Base-by-base conservation (phyloP, 2,888 invertebrate genomes). In the Cephus runcator region DNA sequence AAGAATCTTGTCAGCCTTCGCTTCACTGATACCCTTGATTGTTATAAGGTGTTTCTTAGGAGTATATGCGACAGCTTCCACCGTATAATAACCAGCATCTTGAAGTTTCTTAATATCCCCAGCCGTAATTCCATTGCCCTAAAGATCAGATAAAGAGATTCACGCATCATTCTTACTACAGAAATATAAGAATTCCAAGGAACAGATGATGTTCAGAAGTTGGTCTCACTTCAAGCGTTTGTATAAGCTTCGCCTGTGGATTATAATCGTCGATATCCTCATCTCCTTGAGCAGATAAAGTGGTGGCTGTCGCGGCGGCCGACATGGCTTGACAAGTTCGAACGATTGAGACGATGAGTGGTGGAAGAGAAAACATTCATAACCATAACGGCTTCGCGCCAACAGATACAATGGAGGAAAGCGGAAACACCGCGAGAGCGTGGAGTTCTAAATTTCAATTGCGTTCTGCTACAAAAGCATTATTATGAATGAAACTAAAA, bases 1-100 rank as follows among this genome's bases (percentile, higher is more conserved):
- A 79, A 98, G 88, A 83, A 99, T 95, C 93, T 98, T 98, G 82
- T 99, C 99, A 15, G 98, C 99, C 92, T 99, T 99, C 0, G 96
- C 97, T 90, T 99, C 99, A 74, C 98, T 98, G 83, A 99, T 97
- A 0, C 99, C 99, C 92, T 98, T 98, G 73, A 98, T 96, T 11
- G 95, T 93, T 1, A 98, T 93, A 0, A 99, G 92, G 89, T 95
- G 94, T 91, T 99, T 99, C 89, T 98, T 98, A 0, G 99, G 98
- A 1, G 98, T 96, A 93, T 96, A 99, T 0, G 99, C 99, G 15
- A 99, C 95, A 0, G 99, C 94, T 90, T 99, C 99, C 0, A 99
- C 96, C 0, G 99, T 99, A 89, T 97, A 95, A 88, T 95, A 98
- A 0, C 99, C 99, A 30, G 96, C 96, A 88, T 98, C 98, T 90